Evolutionary conservation across 2,888 invertebrate species (phyloP), one percentile per base, ranked within the genome.

Genomic region (Pristionchus entomophagus): DNA sequence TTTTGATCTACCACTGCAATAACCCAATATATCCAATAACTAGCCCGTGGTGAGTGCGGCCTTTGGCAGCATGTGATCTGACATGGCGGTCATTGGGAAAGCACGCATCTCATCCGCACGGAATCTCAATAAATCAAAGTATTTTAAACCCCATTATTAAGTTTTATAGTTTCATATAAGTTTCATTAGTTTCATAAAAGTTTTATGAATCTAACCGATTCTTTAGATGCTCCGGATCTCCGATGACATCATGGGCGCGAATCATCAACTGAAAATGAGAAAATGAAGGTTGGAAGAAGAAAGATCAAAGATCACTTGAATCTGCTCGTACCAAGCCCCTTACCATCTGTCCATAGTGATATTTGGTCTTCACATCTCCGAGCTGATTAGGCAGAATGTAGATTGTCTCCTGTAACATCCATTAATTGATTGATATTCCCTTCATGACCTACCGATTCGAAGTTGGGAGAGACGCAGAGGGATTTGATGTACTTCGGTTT

Each of bases 241-340:
- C 73, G 26, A 45, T 26, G 26, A 73, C 73, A n/a, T 73, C 73
- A 19, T 73, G 73, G 26, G 41, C 38, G 26, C 73, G 73, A 32
- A 73, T 73, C 0, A 73, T n/a, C 73, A 73, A 26, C 73, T 73
- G 73, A 14, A 73, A 45, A 69, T n/a, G n/a, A n/a, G n/a, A n/a
- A 45, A 14, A 45, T 10, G 45, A 45, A 45, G 45, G 45, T 29
- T n/a, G 32, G 29, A 32, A 1, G 1, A 32, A 62, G 14, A 2
- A 19, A 19, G 73, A 73, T 73, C 73, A 73, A 41, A 73, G 41
- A 41, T 38, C 22, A 41, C 45, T 45, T 10, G 14, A 45, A 45
- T 45, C 6, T 10, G 45, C 6, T n/a, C 45, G 14, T 6, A 45
- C 14, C 6, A 45, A 10, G 19, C 45, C 12, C 41, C 73, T 41